A percentile compares a stretch with the other conserved stretches of the same genome.
phyloP scores from a whole-genome alignment of 2,113 vertebrate species.

The Alces alces region DNA sequence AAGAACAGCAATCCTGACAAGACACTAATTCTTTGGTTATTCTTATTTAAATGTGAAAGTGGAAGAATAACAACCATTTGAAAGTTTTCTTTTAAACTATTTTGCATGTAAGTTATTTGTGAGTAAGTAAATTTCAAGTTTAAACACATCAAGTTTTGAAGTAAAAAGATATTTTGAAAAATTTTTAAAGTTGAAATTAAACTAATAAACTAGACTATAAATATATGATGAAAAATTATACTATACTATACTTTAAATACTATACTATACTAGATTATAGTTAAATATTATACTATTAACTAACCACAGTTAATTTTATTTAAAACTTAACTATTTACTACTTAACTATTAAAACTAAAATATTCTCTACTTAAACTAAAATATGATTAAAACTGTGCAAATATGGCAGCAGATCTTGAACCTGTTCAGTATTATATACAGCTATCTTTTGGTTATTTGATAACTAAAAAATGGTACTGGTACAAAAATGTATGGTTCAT shows the following conservation, averaged over 20 bases:
- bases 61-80: neutral
- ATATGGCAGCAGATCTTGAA: neutral
- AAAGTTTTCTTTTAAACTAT: constrained; percentile 31
- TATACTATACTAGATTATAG: neutral
- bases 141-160: constrained; percentile 13
- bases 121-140: constrained; percentile 21
- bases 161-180: neutral
- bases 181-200: constrained; percentile 16
- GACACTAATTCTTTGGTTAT: constrained; percentile 24
- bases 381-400: neutral
- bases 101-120: neutral
- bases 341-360: neutral
- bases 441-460: neutral
- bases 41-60: constrained; percentile 50
- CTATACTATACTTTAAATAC: neutral
- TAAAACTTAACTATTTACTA: neutral
- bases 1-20: neutral
- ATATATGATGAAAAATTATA: neutral
- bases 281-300: neutral
- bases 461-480: neutral
- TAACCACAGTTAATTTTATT: neutral
- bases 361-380: neutral
- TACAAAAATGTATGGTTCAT: neutral
- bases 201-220: neutral
- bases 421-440: neutral